Evolutionary conservation across 2,113 vertebrate species (phyloP), one percentile per base, ranked within the genome.

Genomic region (Lasiurus cinereus): DNA sequence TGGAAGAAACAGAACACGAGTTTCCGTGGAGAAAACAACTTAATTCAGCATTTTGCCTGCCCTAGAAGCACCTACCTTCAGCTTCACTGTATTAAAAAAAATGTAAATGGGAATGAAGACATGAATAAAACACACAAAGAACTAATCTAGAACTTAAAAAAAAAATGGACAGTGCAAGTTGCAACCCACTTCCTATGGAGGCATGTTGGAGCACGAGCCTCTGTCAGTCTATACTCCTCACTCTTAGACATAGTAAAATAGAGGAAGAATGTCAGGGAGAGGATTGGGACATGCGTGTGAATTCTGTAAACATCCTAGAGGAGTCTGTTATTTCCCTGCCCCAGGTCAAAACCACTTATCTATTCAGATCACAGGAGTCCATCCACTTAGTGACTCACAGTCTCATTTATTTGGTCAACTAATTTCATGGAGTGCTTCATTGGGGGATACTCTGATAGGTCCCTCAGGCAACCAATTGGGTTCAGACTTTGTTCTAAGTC

Each of bases 1-100:
- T 83, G 33, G 11, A 14, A 54, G 77, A 94, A 93, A 36, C 16
- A 93, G 70, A 77, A 70, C 50, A 76, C 67, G 7, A 39, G 36
- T 31, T 74, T 90, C 94, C 39, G 33, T 50, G 93, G 82, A 96
- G 84, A 82, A 94, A 95, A 76, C 94, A 80, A 89, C 46, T 56
- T 50, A 52, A 90, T 74, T 96, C 90, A 21, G 31, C 54, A 91
- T 83, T 77, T 54, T 83, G 50, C 64, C 79, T 94, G 62, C 77
- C 62, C 56, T 69, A 19, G n/a, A 70, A 91, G 92, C 73, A 73
- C 64, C 91, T 93, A 33, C 43, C 88, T 91, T 83, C n/a, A 77
- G 74, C 56, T 52, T 96, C 21, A 24, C 52, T 80, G 33, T 54
- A 73, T 93, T 70, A 77, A 12, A 64, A 24, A 62, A 72, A 66